These are phyloP conservation scores for Virgularia gustaviana DNA, from an alignment of 92 coral and sea anemone species.

Conservation along the genomic window DNA sequence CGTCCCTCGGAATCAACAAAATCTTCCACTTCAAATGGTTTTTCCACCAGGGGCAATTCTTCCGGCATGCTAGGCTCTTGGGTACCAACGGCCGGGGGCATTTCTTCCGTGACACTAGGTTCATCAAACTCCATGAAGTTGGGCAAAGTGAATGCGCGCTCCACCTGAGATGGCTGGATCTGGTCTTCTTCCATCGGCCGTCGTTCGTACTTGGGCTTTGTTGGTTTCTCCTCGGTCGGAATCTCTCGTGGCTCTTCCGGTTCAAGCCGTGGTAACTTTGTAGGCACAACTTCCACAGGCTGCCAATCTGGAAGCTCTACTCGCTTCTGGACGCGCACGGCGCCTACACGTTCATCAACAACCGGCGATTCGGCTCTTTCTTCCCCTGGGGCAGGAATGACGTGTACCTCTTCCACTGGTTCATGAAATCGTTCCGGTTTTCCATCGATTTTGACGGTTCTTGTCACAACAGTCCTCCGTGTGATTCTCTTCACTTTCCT, in stretches of 20 bases:
- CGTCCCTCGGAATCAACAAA: conserved; percentile 54
- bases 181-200: conserved; percentile 21
- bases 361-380: conserved; percentile 14
- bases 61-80: conserved; percentile 13
- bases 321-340: conserved; percentile 12
- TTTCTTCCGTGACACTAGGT: background rate
- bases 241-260: conserved; percentile 15
- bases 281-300: conserved; percentile 16
- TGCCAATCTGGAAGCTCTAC: conserved; percentile 37
- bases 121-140: conserved; percentile 16
- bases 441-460: conserved; percentile 34
- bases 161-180: conserved; percentile 17
- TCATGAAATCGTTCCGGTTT: conserved; percentile 24
- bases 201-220: conserved; percentile 11
- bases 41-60: conserved; percentile 15
- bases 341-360: conserved; percentile 36
- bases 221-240: conserved; percentile 41
- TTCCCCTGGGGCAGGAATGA: conserved; percentile 29
- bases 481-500: conserved; percentile 65
- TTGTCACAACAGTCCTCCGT: conserved; percentile 53
- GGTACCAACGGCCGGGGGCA: background rate
- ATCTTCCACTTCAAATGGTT: conserved; percentile 51
- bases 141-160: conserved; percentile 25
- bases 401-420: conserved; percentile 29
- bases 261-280: conserved; percentile 19